Percentiles rank a stretch among this genome's conserved stretches.
These are phyloP conservation scores for Pseudochromis fuscus DNA, from an alignment of 2,797 vertebrate genomes.

Conservation along the genomic window DNA sequence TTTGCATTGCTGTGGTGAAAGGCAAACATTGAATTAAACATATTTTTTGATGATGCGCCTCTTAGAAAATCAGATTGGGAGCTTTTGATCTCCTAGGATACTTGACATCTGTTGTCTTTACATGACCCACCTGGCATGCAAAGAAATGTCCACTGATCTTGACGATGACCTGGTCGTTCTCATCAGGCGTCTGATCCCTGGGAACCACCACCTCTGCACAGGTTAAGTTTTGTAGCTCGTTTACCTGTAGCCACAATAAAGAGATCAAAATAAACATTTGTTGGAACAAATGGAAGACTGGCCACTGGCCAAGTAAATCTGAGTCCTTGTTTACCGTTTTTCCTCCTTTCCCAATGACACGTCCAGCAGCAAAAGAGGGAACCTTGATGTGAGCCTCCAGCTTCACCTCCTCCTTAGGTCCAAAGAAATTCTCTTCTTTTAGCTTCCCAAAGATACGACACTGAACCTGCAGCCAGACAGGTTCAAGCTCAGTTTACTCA, in stretches of 20 bases:
- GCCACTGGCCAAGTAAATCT: background rate
- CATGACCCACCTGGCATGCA: conserved; percentile 94
- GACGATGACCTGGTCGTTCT: conserved; percentile 98
- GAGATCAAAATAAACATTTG: background rate
- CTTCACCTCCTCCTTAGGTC: conserved; percentile 99
- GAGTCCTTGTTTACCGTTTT: conserved; percentile 91
- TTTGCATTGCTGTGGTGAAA: no score
- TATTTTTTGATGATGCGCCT: no score
- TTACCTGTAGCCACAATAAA: conserved; percentile 86
- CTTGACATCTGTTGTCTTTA: background rate
- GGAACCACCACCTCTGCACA: conserved; percentile 99
- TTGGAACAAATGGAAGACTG: background rate
- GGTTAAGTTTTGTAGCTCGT: conserved; percentile 98
- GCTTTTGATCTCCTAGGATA: background rate
- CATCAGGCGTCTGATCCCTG: conserved; percentile 97
- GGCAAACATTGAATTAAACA: no score
- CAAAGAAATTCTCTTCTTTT: conserved; percentile 99
- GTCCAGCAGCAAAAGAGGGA: conserved; percentile 97
- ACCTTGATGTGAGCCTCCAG: conserved; percentile 99
- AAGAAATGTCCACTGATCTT: conserved; percentile 99
- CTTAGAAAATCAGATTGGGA: no score
- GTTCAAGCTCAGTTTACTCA: conserved; percentile 22
- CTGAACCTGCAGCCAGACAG: conserved; percentile 87
- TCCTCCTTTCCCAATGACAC: conserved; percentile 98
- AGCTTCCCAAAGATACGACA: conserved; percentile 99